These are phyloP conservation scores for Morpho achilles DNA, from an alignment of 2,888 invertebrate genomes.

Conservation along the genomic window DNA sequence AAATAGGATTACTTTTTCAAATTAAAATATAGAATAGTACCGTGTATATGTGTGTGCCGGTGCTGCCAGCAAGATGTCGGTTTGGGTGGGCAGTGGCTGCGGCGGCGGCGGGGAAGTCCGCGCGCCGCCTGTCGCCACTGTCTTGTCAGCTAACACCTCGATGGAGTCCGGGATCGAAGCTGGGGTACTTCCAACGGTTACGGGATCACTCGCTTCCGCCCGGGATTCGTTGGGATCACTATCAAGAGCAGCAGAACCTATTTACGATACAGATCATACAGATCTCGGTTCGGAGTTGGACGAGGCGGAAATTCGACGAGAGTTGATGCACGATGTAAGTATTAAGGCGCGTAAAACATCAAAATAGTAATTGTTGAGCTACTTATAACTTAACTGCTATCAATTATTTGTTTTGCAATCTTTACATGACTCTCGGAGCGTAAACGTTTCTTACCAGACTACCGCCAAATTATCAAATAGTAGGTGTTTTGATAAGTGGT, in stretches of 20 bases:
- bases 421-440: too few relatives aligned
- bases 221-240: conserved; percentile 78
- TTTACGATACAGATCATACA: conserved; percentile 89
- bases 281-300: conserved; percentile 89
- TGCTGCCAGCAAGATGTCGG: conserved; percentile 65
- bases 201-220: conserved; percentile 81
- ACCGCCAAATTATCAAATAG: too few relatives aligned
- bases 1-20: conserved; percentile 12
- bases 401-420: too few relatives aligned
- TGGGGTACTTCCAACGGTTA: conserved; percentile 85
- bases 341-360: background rate
- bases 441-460: too few relatives aligned
- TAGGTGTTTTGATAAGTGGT: too few relatives aligned
- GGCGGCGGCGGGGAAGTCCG: conserved; percentile 50
- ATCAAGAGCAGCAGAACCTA: conserved; percentile 80
- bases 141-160: conserved; percentile 71
- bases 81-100: conserved; percentile 73
- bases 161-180: conserved; percentile 84
- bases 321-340: conserved; percentile 89
- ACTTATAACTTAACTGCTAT: too few relatives aligned
- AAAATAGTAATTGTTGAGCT: too few relatives aligned
- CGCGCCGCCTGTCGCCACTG: conserved; percentile 54
- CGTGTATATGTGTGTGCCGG: conserved; percentile 54
- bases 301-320: conserved; percentile 86
- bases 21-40: conserved; percentile 21